Base-by-base conservation (phyloP, 2,113 vertebrate species). In the Eublepharis macularius region DNA sequence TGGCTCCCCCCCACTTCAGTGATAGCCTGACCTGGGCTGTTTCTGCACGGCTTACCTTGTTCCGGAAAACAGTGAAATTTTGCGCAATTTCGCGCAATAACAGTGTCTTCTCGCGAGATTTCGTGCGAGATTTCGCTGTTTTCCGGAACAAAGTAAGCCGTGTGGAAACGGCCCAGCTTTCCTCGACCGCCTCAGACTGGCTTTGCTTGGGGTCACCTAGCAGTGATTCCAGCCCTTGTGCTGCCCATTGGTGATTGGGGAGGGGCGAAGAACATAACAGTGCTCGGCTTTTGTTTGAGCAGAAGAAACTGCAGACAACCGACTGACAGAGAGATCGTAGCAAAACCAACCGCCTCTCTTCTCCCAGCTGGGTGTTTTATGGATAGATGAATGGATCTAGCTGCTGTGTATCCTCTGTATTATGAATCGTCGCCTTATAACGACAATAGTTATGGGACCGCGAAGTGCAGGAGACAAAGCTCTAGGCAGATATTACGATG, bases 371-470 rank as follows among this genome's bases (percentile, higher is more conserved):
- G 75, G 11, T 70, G 36, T 76, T 72, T 47, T 63, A 80, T 80
- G 43, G 76, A 49, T 49, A 77, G 83, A 83, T 85, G 80, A 78
- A 88, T 92, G 83, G 89, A 80, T 87, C 21, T 70, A 82, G 81
- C 75, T 32, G 57, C 43, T 3, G 51, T 9, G 16, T 79, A 36
- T 43, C 87, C 82, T 84, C 88, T 86, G 78, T 51, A 85, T 85
- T 88, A 85, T 84, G 87, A 92, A 85, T 88, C 21, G 70, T 76
- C 69, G 80, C 75, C 65, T 91, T 87, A 69, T 80, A 91, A 80
- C 74, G 51, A 81, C 77, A 88, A 84, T 73, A 81, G 74, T 72
- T 65, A 63, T 78, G 66, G 76, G 86, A 63, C 81, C 43, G 54
- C 84, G 41, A 80, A 81, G 86, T 60, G 77, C 69, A n/a, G 81